phyloP scores from a whole-genome alignment of 2,113 vertebrate genomes.

The Emydocephalus ijimae region DNA sequence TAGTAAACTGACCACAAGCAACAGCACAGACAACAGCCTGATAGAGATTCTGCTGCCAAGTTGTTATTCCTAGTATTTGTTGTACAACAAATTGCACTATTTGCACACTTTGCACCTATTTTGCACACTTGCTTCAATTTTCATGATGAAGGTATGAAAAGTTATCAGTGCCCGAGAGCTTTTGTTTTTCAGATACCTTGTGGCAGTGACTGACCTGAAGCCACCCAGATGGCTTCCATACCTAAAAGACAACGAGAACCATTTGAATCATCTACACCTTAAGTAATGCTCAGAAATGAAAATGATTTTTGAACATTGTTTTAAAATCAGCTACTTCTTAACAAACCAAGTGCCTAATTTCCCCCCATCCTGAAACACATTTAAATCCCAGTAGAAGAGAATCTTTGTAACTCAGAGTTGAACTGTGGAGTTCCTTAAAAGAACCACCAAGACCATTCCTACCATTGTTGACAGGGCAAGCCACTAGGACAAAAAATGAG shows the following conservation, averaged over 20 bases:
- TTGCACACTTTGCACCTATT: too few species aligned
- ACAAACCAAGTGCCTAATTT: background rate
- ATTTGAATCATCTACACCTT: background rate
- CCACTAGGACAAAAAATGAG: background rate
- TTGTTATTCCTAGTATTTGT: background rate
- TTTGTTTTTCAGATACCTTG: background rate
- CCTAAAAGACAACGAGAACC: background rate
- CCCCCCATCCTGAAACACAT: background rate
- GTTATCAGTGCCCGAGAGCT: background rate
- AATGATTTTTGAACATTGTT: background rate
- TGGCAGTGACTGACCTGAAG: background rate
- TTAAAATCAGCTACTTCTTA: background rate
- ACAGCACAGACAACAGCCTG: background rate
- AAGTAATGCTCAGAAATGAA: background rate
- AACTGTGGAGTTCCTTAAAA: background rate
- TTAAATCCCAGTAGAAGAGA: background rate
- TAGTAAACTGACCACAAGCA: background rate
- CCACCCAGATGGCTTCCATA: background rate
- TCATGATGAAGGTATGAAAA: background rate
- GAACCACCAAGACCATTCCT: background rate
- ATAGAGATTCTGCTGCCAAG: background rate
- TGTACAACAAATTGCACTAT: background rate
- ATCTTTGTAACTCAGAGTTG: background rate
- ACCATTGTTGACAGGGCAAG: background rate
- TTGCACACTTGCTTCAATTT: background rate